phyloP scores from a whole-genome alignment of 2,888 invertebrate genomes.

The Pasiphila rectangulata region DNA sequence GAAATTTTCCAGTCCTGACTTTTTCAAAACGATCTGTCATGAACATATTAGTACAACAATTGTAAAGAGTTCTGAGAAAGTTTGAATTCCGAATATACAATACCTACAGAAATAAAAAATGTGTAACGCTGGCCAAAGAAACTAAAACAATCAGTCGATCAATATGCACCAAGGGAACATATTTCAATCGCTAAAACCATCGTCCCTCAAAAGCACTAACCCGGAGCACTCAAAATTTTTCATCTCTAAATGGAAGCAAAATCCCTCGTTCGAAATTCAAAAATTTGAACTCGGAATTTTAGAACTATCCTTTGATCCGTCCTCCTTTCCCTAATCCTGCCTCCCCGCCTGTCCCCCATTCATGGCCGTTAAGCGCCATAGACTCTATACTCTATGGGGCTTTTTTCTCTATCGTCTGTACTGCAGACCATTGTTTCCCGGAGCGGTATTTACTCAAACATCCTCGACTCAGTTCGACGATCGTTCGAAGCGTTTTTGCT shows the following conservation, averaged over 20 bases:
- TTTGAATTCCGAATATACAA: no score
- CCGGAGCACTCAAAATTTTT: neutral
- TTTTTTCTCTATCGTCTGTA: neutral
- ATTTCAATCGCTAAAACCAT: neutral
- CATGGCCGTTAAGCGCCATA: conserved; percentile 4
- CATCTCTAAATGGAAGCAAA: neutral
- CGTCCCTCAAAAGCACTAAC: neutral
- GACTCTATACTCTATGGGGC: neutral
- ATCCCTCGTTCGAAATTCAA: conserved; percentile 1
- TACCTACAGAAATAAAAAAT: no score
- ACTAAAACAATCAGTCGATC: neutral
- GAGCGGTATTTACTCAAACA: conserved; percentile 50
- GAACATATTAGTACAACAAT: no score
- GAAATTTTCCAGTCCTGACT: no score
- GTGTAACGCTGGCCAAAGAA: no score
- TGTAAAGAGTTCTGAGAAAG: no score
- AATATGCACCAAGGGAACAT: neutral
- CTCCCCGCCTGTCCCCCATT: neutral
- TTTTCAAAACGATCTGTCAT: no score
- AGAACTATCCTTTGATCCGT: conserved; percentile 6
- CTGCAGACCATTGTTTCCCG: conserved; percentile 17
- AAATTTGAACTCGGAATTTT: conserved; percentile 1
- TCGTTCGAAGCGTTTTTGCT: conserved; percentile 51
- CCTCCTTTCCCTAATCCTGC: neutral
- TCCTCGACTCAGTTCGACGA: conserved; percentile 47